A percentile compares a stretch with the other conserved stretches of the same genome.
Evolutionary conservation across 2,797 vertebrate genomes (phyloP).

Genomic region (Poeciliopsis infans): DNA sequence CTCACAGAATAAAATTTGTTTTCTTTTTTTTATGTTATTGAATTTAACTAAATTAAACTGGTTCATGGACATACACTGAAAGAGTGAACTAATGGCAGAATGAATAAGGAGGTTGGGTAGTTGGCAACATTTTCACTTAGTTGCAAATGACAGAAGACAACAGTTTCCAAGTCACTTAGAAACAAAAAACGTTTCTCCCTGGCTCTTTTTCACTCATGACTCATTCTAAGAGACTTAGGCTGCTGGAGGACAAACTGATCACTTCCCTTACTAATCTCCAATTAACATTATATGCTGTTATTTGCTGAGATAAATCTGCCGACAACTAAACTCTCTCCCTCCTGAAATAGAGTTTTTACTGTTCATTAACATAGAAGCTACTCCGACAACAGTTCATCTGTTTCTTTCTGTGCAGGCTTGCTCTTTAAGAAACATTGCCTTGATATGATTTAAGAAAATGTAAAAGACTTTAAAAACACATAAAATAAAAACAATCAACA

Average conservation of each 20-base stretch:
- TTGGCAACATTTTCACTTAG: constrained; percentile 9
- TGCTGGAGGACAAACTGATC: no score
- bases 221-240: no score
- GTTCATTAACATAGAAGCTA: no score
- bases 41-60: not conserved
- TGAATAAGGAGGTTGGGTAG: not conserved
- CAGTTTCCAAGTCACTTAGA: constrained; percentile 4
- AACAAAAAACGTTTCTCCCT: no score
- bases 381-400: no score
- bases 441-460: not conserved
- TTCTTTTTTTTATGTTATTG: not conserved
- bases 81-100: not conserved
- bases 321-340: no score
- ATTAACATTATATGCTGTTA: no score
- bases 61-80: not conserved
- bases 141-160: constrained; percentile 19
- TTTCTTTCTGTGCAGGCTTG: no score
- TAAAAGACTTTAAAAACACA: not conserved
- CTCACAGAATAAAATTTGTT: not conserved
- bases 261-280: no score
- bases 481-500: not conserved
- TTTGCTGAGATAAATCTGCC: no score
- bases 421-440: not conserved
- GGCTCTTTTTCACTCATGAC: no score
- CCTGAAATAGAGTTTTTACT: no score